Percentiles rank a stretch among this genome's conserved stretches.
Conservation (phyloP, 2,113 vertebrate genomes). For the Pollachius pollachius region DNA sequence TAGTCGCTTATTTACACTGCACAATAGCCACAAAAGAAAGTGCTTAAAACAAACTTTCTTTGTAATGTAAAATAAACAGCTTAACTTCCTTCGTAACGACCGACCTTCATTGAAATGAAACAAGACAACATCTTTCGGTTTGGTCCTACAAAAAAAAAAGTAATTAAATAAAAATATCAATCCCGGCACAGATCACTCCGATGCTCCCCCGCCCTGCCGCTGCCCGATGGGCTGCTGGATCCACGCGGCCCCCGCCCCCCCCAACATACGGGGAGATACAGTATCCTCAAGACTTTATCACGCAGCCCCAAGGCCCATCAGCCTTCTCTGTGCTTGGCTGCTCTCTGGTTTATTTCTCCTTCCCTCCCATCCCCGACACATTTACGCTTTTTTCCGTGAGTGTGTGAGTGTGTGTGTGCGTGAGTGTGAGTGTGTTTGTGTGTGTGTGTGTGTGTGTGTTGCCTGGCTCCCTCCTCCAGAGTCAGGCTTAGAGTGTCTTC, state of each 20-base stretch:
- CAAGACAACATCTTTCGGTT: background rate
- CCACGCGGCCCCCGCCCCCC: constrained; percentile 15
- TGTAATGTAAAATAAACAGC: background rate
- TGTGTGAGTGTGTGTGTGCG: too few species aligned
- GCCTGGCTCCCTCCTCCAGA: constrained; percentile 64
- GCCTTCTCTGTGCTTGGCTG: constrained; percentile 69
- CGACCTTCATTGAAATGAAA: too few species aligned
- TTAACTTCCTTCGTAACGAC: background rate
- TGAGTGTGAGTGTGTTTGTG: too few species aligned
- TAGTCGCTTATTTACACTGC: too few species aligned
- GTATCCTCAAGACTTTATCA: constrained; percentile 72
- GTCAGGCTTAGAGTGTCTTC: constrained; percentile 70
- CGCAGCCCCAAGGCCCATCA: constrained; percentile 58
- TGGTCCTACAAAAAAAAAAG: background rate
- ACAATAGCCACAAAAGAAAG: constrained; percentile 5
- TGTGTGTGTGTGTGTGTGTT: constrained; percentile 4
- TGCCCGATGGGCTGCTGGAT: constrained; percentile 43
- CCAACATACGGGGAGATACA: constrained; percentile 52
- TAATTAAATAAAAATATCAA: constrained; percentile 30
- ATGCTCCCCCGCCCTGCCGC: constrained; percentile 35
- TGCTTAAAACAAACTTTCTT: constrained; percentile 1
- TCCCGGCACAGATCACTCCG: constrained; percentile 9
- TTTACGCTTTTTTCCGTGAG: constrained; percentile 45
- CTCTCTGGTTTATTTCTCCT: constrained; percentile 49
- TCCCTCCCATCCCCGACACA: constrained; percentile 60